Percentiles rank a stretch among this genome's conserved stretches.
Conservation (phyloP, 2,797 vertebrate species). For the Alauda arvensis region DNA sequence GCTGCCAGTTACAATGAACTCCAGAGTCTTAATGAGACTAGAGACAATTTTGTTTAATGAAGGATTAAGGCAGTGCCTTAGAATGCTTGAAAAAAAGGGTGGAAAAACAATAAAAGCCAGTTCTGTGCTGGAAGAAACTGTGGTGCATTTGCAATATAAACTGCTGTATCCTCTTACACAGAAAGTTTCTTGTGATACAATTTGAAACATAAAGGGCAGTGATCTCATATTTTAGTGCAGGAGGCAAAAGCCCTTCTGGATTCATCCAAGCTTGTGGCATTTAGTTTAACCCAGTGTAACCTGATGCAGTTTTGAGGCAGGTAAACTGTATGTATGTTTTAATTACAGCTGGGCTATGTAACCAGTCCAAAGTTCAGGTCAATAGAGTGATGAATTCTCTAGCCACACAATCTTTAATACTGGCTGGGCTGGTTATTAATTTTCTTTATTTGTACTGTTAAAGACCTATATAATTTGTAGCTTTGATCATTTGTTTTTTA, state of each 20-base stretch:
- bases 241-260: background rate
- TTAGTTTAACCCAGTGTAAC: background rate
- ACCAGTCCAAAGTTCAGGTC: slow-evolving; percentile 12
- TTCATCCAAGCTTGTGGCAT: background rate
- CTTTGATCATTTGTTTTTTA: background rate
- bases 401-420: slow-evolving; percentile 26
- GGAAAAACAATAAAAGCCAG: background rate
- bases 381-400: slow-evolving; percentile 15
- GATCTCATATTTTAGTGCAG: slow-evolving; percentile 15
- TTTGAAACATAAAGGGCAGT: background rate
- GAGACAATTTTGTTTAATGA: slow-evolving; percentile 54
- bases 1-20: slow-evolving; percentile 47
- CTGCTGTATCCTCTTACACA: background rate
- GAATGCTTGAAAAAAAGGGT: background rate
- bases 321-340: background rate
- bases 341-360: slow-evolving; percentile 14
- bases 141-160: background rate
- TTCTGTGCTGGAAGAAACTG: slow-evolving; percentile 3
- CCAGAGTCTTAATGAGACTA: slow-evolving; percentile 41
- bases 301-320: background rate
- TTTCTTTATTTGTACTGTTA: slow-evolving; percentile 34
- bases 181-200: slow-evolving; percentile 30
- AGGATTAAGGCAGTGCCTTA: slow-evolving; percentile 28
- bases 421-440: background rate
- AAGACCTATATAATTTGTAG: slow-evolving; percentile 21